A percentile compares a stretch with the other conserved stretches of the same genome.
phyloP scores from a whole-genome alignment of 2,113 vertebrate genomes.

The Rhodinocichla rosea region DNA sequence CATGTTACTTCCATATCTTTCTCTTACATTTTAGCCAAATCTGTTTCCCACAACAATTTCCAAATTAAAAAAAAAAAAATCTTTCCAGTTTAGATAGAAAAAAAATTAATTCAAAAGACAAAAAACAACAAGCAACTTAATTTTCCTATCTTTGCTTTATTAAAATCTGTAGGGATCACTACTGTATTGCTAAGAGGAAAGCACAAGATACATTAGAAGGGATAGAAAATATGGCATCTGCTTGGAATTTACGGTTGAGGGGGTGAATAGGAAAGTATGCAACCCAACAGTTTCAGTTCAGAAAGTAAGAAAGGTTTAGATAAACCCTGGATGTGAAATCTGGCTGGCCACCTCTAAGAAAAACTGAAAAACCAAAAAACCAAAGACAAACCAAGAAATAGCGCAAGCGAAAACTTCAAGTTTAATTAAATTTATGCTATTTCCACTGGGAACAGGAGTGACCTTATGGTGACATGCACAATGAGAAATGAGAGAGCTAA shows the following conservation, averaged over 20 bases:
- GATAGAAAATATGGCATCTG: not conserved
- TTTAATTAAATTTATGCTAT: not conserved
- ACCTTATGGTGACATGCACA: not conserved
- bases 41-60: not conserved
- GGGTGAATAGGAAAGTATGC: not conserved
- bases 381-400: not conserved
- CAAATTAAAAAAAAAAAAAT: not conserved
- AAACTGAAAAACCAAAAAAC: not conserved
- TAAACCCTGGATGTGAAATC: not conserved
- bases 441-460: not conserved
- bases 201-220: not conserved
- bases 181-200: not conserved
- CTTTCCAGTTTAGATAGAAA: not conserved
- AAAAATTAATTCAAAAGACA: not conserved
- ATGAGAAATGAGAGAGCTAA: not conserved
- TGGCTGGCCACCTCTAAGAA: not conserved
- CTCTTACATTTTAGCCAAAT: not conserved
- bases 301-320: not conserved
- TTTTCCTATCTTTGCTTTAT: not conserved
- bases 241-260: not conserved
- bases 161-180: not conserved
- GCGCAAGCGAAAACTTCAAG: not conserved
- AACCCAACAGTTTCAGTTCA: not conserved
- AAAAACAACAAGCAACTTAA: not conserved
- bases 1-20: not conserved